A percentile compares a stretch with the other conserved stretches of the same genome.
Conservation (phyloP, 2,113 vertebrate species). For the Dasyurus viverrinus region DNA sequence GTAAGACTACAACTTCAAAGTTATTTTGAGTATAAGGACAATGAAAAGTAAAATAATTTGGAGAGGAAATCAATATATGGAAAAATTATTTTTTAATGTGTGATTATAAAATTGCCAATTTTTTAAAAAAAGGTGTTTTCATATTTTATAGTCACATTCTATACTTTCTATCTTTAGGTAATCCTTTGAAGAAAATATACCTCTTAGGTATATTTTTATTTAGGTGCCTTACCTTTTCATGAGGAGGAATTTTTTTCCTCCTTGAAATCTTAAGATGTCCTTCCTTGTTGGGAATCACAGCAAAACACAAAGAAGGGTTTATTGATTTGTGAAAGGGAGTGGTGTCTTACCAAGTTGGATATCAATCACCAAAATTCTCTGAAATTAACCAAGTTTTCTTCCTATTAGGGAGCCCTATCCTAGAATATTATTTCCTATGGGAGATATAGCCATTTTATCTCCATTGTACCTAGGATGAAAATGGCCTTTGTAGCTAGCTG, state of each 20-base stretch:
- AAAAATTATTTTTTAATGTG: conserved; percentile 31
- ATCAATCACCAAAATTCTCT: neutral
- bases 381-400: conserved; percentile 38
- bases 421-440: neutral
- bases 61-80: conserved; percentile 44
- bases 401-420: neutral
- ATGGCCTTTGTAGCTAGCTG: neutral
- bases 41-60: conserved; percentile 41
- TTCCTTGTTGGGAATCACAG: neutral
- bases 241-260: neutral
- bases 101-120: conserved; percentile 19
- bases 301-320: neutral
- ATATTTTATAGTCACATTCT: conserved; percentile 12
- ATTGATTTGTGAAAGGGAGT: neutral
- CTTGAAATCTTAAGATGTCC: neutral
- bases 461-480: neutral
- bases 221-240: neutral
- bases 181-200: conserved; percentile 35
- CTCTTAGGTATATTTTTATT: too few relatives aligned
- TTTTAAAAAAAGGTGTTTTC: neutral
- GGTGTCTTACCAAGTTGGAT: neutral
- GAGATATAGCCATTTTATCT: conserved; percentile 24
- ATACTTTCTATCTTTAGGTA: conserved; percentile 32
- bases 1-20: conserved; percentile 18
- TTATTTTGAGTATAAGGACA: conserved; percentile 10